Evolutionary conservation across 2,797 vertebrate species (phyloP), one percentile per base, ranked within the genome.

Genomic region (Acipenser ruthenus): DNA sequence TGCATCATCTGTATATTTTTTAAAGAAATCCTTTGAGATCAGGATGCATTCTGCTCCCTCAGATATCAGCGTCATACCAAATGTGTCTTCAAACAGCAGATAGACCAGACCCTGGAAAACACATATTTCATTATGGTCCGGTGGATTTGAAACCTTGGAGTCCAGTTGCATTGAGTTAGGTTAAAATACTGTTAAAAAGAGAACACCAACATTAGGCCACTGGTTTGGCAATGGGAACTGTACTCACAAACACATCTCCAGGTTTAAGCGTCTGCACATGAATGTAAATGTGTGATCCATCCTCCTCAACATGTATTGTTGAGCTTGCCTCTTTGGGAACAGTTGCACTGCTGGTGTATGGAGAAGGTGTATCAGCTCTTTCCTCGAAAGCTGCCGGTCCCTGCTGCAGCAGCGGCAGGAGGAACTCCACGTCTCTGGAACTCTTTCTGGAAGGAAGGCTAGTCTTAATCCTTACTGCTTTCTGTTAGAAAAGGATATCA

Each of bases 241-340:
- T 23, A 67, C 62, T 70, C 50, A 67, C 65, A 56, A 71, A 71
- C 12, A 68, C 10, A 10, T 65, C 69, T 18, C 47, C 58, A n/a
- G 50, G 18, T n/a, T 18, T 65, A 23, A 49, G 58, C n/a, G 53
- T 64, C 51, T 65, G 23, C 37, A 63, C 8, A 51, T 10, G 60
- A 15, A 68, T 55, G 49, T 61, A 65, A 6, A 62, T 55, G 52
- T 10, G 4, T 55, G 56, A 18, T 68, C 50, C 3, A 6, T 4
- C 2, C n/a, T 55, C 52, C 52, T 55, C 23, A 1, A 6, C 12
- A 13, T 4, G 11, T 48, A 9, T 59, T 59, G 50, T n/a, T 55
- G 13, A 7, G 60, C 10, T 37, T 9, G 3, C 12, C 63, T 48
- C 11, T 63, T 37, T 10, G 6, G 48, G 48, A 49, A 37, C 12